Conservation (phyloP, 1,140 invertebrate genomes). For the Lordiphosa stackelbergi region DNA sequence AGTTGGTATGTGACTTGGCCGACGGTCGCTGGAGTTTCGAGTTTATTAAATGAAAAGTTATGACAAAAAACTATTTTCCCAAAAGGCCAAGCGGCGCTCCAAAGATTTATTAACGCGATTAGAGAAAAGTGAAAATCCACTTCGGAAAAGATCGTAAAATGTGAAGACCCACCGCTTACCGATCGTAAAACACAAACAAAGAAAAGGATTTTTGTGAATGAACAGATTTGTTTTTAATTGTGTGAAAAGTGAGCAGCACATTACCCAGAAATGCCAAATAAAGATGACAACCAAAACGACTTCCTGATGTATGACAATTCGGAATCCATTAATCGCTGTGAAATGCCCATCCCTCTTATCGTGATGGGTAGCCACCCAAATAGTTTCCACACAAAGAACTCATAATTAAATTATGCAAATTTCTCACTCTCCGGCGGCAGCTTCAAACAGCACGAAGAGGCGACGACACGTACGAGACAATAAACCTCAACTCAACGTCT, state of each 20-base stretch:
- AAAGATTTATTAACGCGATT: conserved; percentile 48
- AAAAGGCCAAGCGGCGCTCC: conserved; percentile 23
- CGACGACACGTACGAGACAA: conserved; percentile 22
- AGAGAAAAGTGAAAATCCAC: conserved; percentile 55
- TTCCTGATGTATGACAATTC: conserved; percentile 59
- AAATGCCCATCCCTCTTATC: conserved; percentile 58
- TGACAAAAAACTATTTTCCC: conserved; percentile 39
- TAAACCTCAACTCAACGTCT: conserved; percentile 34
- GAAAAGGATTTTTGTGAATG: conserved; percentile 46
- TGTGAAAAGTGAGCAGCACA: conserved; percentile 46
- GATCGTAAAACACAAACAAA: conserved; percentile 38
- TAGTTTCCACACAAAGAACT: conserved; percentile 65
- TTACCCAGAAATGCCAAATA: conserved; percentile 6
- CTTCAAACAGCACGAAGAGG: conserved; percentile 39
- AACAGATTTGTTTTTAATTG: conserved; percentile 52
- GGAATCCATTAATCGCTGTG: conserved; percentile 49
- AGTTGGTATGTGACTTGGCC: conserved; percentile 54
- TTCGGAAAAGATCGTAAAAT: conserved; percentile 36
- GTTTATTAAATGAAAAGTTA: conserved; percentile 75
- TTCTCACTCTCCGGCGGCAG: conserved; percentile 52
- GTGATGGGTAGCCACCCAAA: conserved; percentile 60
- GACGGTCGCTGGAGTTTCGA: conserved; percentile 41
- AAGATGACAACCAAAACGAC: conserved; percentile 11
- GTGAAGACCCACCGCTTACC: conserved; percentile 14
- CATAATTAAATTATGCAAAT: conserved; percentile 74